Conservation (phyloP, 2,797 vertebrate species). For the Heliangelus exortis region DNA sequence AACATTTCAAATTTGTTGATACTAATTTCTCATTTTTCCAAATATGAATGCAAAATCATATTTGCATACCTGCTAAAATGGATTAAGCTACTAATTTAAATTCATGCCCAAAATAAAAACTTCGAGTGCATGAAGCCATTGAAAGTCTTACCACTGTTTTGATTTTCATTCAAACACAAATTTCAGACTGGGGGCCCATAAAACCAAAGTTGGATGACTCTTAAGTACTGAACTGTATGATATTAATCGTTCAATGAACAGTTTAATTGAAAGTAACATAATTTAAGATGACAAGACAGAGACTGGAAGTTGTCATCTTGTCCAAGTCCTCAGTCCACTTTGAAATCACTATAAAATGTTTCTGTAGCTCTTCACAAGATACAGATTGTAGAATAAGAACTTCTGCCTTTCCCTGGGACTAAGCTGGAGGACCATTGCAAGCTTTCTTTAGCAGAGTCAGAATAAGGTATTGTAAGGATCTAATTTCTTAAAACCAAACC, state of each 20-base stretch:
- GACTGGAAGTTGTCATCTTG: constrained; percentile 4
- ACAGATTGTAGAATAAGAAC: background rate
- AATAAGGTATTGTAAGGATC: background rate
- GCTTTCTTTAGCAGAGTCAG: background rate
- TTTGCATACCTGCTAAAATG: background rate
- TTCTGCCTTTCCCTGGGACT: background rate
- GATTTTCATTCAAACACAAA: constrained; percentile 1
- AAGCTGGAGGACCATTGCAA: background rate
- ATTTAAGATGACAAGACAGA: background rate
- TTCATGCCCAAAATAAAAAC: background rate
- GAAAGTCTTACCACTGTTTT: background rate
- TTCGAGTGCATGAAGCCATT: background rate
- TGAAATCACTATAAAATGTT: background rate
- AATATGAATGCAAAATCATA: background rate
- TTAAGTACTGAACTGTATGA: background rate
- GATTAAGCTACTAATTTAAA: background rate
- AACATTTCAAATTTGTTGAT: background rate
- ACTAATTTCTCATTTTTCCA: background rate
- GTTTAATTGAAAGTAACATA: constrained; percentile 8
- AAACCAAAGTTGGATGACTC: background rate
- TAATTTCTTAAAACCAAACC: background rate
- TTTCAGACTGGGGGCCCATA: background rate
- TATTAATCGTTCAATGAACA: constrained; percentile 1
- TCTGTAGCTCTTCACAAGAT: background rate
- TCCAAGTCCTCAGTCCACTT: background rate